A percentile compares a stretch with the other conserved stretches of the same genome.
These are phyloP conservation scores for Euglossa dilemma DNA, from an alignment of 1,140 invertebrate genomes.

Conservation along the genomic window DNA sequence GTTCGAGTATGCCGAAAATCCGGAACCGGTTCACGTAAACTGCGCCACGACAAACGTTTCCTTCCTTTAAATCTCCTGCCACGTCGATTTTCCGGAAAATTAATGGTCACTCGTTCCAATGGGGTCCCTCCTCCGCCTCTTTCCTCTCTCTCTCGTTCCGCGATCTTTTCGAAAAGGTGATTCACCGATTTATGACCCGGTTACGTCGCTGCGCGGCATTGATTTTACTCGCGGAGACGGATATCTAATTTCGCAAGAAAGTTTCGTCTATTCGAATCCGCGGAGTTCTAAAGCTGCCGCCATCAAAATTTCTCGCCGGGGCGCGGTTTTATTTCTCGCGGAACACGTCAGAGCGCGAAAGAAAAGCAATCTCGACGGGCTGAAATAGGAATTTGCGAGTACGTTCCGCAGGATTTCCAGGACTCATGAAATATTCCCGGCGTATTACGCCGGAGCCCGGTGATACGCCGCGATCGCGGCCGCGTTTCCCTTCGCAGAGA, in stretches of 20 bases:
- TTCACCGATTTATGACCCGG: background rate
- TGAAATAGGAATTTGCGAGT: conserved; percentile 35
- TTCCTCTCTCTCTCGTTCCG: too few relatives aligned
- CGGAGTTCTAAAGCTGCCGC: background rate
- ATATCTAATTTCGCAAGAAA: background rate
- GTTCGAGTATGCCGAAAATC: conserved; percentile 17
- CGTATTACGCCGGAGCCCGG: background rate
- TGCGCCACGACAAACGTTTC: conserved; percentile 1
- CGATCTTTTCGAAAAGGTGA: too few relatives aligned
- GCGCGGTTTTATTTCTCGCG: conserved; percentile 7
- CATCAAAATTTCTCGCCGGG: background rate
- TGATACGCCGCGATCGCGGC: background rate
- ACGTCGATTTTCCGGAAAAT: background rate
- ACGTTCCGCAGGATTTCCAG: background rate
- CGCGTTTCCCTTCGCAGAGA: background rate
- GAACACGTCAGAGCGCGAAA: conserved; percentile 19
- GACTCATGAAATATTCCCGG: conserved; percentile 28
- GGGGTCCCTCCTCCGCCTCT: too few relatives aligned
- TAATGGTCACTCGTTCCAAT: background rate
- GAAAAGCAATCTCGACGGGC: conserved; percentile 34
- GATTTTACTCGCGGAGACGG: background rate
- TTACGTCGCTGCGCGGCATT: background rate
- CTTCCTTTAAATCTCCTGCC: background rate
- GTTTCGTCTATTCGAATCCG: background rate
- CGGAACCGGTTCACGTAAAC: background rate